phyloP scores from a whole-genome alignment of 2,113 vertebrate species.

The Maccullochella peelii region DNA sequence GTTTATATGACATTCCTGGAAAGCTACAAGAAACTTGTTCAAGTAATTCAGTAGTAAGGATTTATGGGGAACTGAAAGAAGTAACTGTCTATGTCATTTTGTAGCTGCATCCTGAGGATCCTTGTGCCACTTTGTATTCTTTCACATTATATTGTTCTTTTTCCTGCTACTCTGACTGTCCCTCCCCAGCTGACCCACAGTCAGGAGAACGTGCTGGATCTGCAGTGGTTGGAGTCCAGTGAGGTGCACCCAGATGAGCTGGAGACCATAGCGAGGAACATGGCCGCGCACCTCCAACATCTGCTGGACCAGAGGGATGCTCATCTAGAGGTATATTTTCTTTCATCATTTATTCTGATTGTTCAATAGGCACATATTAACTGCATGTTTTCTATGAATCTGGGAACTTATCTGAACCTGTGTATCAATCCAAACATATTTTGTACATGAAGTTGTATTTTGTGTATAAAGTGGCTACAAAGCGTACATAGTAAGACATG shows the following conservation, averaged over 20 bases:
- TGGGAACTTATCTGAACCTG: background rate
- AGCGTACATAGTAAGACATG: background rate
- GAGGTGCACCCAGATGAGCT: slow-evolving; percentile 90
- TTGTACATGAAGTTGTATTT: background rate
- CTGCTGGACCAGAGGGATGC: slow-evolving; percentile 92
- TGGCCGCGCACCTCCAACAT: slow-evolving; percentile 89
- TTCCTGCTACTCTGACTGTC: background rate
- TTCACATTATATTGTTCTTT: background rate
- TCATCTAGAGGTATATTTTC: slow-evolving; percentile 86
- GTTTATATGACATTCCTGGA: background rate
- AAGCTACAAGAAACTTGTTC: no score
- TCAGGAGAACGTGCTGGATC: slow-evolving; percentile 94
- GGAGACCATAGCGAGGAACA: slow-evolving; percentile 87
- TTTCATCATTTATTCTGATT: background rate
- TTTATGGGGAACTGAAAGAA: background rate
- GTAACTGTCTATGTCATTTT: background rate
- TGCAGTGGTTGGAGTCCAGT: slow-evolving; percentile 92
- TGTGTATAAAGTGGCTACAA: background rate
- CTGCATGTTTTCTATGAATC: background rate
- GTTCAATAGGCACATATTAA: background rate
- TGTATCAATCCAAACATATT: background rate
- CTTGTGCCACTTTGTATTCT: no score
- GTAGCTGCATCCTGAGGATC: background rate
- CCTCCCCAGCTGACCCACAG: slow-evolving; percentile 90
- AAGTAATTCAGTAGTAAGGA: background rate